phyloP scores from a whole-genome alignment of 2,797 vertebrate species.

The Pantherophis vulpinus region DNA sequence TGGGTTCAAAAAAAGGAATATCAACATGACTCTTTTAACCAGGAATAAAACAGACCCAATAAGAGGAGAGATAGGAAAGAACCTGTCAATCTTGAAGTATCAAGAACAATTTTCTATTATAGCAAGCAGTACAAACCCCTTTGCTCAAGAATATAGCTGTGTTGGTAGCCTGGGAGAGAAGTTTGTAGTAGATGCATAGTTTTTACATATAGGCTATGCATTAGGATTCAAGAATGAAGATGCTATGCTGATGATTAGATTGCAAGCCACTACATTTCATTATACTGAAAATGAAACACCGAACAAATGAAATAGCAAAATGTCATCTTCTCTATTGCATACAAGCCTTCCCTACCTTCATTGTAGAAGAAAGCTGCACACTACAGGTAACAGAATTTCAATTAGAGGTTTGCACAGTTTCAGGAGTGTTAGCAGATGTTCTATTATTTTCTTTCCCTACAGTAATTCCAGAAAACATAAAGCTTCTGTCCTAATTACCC shows the following conservation, averaged over 20 bases:
- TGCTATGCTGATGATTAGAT: background rate
- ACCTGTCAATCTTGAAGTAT: background rate
- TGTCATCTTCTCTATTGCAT: background rate
- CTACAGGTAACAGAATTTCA: constrained; percentile 34
- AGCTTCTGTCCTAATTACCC: constrained; percentile 45
- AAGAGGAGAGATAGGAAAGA: constrained; percentile 35
- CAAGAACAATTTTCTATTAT: constrained; percentile 15
- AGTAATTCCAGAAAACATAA: background rate
- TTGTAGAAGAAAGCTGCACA: constrained; percentile 21
- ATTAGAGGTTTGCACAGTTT: constrained; percentile 23
- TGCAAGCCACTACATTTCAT: background rate
- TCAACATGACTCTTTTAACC: constrained; percentile 3
- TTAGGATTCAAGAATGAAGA: constrained; percentile 54
- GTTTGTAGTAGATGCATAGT: constrained; percentile 31
- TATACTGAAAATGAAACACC: constrained; percentile 7
- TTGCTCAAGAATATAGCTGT: constrained; percentile 29
- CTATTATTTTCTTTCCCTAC: background rate
- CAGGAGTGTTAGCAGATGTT: constrained; percentile 15
- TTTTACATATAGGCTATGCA: constrained; percentile 36
- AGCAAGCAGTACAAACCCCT: constrained; percentile 22
- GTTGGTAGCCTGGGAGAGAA: constrained; percentile 35
- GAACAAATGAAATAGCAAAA: constrained; percentile 13
- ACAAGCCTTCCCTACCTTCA: background rate
- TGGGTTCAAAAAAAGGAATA: background rate
- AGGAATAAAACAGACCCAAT: constrained; percentile 13